Conservation (phyloP, 2,113 vertebrate genomes). For the Notechis scutatus region DNA sequence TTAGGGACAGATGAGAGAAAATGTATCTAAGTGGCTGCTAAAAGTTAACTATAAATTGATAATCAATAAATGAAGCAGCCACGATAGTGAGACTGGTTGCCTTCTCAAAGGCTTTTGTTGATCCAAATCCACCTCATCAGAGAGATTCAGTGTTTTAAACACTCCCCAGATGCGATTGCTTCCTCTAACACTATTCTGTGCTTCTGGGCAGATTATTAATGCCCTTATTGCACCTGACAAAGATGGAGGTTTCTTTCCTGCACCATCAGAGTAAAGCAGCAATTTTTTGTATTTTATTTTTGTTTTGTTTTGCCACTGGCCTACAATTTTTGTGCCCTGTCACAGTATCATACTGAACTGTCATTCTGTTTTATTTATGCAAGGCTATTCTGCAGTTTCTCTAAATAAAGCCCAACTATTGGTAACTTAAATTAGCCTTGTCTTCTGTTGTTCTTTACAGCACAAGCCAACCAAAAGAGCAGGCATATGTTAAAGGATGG, state of each 20-base stretch:
- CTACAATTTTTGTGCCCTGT: constrained; percentile 51
- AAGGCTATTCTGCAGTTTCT: neutral
- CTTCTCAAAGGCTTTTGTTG: neutral
- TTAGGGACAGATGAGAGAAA: neutral
- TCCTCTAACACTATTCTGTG: constrained; percentile 11
- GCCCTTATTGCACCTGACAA: constrained; percentile 44
- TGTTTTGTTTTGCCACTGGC: constrained; percentile 43
- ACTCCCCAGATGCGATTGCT: constrained; percentile 8
- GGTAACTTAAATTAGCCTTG: neutral
- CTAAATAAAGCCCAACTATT: neutral
- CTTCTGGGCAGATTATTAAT: constrained; percentile 37
- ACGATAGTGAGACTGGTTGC: neutral
- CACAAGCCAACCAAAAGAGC: neutral
- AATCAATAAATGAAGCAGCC: neutral
- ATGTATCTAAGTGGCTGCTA: neutral
- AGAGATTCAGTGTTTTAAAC: constrained; percentile 14
- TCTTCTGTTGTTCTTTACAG: neutral
- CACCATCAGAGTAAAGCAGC: constrained; percentile 55
- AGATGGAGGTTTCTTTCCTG: constrained; percentile 4
- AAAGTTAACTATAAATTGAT: neutral
- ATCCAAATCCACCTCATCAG: constrained; percentile 2
- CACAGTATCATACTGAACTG: constrained; percentile 54
- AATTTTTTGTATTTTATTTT: neutral
- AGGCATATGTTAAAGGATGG: neutral
- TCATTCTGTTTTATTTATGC: constrained; percentile 48